A percentile compares a stretch with the other conserved stretches of the same genome.
phyloP scores from a whole-genome alignment of 2,113 vertebrate species.

The Brachypodius melanocephalos region DNA sequence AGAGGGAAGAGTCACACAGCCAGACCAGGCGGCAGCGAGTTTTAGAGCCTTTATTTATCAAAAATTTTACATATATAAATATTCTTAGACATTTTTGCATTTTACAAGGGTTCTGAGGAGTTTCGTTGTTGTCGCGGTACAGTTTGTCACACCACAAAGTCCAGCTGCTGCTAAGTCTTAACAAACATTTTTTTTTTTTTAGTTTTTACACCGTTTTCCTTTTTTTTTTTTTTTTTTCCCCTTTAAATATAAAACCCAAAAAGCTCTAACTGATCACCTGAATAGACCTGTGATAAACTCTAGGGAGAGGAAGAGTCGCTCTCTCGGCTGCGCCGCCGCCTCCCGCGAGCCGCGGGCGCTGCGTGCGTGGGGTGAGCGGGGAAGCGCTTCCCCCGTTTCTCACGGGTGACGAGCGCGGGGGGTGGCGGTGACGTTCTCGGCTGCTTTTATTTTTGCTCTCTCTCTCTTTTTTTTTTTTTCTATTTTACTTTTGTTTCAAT shows the following conservation, averaged over 20 bases:
- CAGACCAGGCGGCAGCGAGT: slow-evolving; percentile 48
- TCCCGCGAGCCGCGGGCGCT: slow-evolving; percentile 70
- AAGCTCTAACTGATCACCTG: slow-evolving; percentile 78
- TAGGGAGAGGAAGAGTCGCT: slow-evolving; percentile 50
- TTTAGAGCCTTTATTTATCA: slow-evolving; percentile 88
- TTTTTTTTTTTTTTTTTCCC: background rate
- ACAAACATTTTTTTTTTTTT: slow-evolving; percentile 18
- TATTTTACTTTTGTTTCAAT: background rate
- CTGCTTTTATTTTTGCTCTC: background rate
- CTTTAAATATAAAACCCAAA: slow-evolving; percentile 65
- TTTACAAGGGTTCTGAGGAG: slow-evolving; percentile 94
- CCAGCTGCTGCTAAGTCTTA: slow-evolving; percentile 70
- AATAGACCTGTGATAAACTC: slow-evolving; percentile 75
- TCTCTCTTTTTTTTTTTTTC: background rate
- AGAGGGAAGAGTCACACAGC: background rate
- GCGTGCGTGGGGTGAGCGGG: slow-evolving; percentile 45
- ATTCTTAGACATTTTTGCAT: slow-evolving; percentile 94
- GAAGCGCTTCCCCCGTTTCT: background rate
- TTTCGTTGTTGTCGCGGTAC: slow-evolving; percentile 82
- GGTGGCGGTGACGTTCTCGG: background rate
- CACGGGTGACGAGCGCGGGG: background rate
- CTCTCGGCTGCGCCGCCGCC: background rate
- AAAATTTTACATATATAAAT: slow-evolving; percentile 99
- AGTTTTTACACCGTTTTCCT: background rate
- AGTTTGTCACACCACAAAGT: slow-evolving; percentile 79